phyloP scores from a whole-genome alignment of 2,797 vertebrate species.

The Pogoniulus pusillus region DNA sequence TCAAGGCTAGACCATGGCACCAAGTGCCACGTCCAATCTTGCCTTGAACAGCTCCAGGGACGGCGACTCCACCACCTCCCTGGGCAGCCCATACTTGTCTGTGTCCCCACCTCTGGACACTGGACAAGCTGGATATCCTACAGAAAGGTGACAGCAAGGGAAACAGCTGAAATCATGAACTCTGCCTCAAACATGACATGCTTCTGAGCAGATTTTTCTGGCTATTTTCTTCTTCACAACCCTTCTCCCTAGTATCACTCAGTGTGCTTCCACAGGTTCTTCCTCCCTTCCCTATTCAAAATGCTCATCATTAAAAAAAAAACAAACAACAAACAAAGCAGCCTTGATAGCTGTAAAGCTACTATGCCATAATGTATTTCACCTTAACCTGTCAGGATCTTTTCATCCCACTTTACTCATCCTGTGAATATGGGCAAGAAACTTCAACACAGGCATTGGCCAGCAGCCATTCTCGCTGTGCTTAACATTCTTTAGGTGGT shows the following conservation, averaged over 20 bases:
- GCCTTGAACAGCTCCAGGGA: no score
- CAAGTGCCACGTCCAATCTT: no score
- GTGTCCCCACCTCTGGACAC: background rate
- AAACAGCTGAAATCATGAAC: background rate
- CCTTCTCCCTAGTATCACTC: background rate
- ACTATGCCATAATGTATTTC: background rate
- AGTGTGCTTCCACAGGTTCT: background rate
- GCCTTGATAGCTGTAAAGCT: background rate
- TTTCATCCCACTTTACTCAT: background rate
- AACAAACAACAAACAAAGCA: background rate
- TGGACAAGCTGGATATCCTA: background rate
- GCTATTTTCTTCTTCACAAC: background rate
- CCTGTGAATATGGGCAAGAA: background rate
- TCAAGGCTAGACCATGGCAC: no score
- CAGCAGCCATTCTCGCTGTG: background rate
- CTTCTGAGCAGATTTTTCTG: background rate
- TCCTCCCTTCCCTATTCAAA: background rate
- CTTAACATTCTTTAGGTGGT: background rate
- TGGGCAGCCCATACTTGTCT: no score
- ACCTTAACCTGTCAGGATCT: fast-evolving
- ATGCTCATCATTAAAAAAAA: background rate
- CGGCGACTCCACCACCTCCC: no score
- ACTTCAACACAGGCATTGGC: background rate
- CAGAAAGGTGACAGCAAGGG: background rate
- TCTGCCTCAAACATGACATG: background rate